phyloP scores from a whole-genome alignment of 1,140 invertebrate species.

The Arion vulgaris region DNA sequence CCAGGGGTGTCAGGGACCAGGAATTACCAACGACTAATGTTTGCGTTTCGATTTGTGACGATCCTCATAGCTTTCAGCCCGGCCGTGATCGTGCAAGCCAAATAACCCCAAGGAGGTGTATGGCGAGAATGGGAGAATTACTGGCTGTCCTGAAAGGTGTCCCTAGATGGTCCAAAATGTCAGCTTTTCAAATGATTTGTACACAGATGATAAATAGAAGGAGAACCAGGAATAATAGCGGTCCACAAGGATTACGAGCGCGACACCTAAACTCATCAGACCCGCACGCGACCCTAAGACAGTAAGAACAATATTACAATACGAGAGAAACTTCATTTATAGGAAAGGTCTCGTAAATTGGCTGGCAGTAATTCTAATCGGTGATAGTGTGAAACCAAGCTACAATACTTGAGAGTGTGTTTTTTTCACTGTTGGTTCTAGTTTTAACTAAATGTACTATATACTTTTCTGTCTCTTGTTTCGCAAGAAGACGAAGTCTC shows the following conservation, averaged over 20 bases:
- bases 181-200: conserved; percentile 38
- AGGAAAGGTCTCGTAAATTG: not conserved
- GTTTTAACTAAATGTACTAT: too few species aligned
- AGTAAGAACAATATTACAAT: not conserved
- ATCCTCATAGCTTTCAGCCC: not conserved
- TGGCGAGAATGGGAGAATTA: conserved; percentile 31
- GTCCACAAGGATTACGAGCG: conserved; percentile 20
- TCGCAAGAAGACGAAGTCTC: too few species aligned
- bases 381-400: not conserved
- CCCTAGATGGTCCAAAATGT: conserved; percentile 31
- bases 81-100: conserved; percentile 32
- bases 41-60: conserved; percentile 21
- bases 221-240: conserved; percentile 28
- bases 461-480: too few species aligned
- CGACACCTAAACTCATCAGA: conserved; percentile 27
- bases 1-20: conserved; percentile 20
- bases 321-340: not conserved
- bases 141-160: conserved; percentile 27
- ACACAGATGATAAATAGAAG: conserved; percentile 39
- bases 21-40: conserved; percentile 34
- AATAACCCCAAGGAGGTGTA: conserved; percentile 28
- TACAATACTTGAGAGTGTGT: too few species aligned
- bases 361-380: not conserved
- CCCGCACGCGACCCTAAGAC: conserved; percentile 1
- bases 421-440: too few species aligned